Percentiles rank a stretch among this genome's conserved stretches.
Evolutionary conservation across 2,113 vertebrate genomes (phyloP).

Genomic region (Cariama cristata): DNA sequence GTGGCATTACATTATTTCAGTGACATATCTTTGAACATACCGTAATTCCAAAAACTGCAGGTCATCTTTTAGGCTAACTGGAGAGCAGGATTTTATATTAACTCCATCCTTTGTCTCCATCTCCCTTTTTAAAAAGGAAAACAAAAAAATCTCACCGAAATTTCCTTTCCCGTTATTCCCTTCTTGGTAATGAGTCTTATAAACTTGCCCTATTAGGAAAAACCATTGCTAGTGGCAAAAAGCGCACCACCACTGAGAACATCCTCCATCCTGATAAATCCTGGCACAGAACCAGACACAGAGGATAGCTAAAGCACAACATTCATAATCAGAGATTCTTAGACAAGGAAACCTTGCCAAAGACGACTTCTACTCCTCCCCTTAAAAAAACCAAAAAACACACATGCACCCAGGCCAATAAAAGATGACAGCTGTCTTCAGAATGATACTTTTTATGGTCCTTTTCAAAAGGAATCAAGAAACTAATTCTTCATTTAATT

Average conservation of each 20-base stretch:
- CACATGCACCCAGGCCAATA: not conserved
- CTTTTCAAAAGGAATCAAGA: not conserved
- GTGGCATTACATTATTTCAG: slow-evolving; percentile 79
- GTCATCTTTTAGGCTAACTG: slow-evolving; percentile 67
- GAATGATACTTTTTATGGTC: not conserved
- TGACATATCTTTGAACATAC: slow-evolving; percentile 83
- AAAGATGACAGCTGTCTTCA: slow-evolving; percentile 3
- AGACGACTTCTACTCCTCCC: not conserved
- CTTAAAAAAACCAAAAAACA: slow-evolving; percentile 22
- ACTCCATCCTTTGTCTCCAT: slow-evolving; percentile 2
- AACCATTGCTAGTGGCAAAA: slow-evolving; percentile 26
- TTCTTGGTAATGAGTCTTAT: slow-evolving; percentile 45
- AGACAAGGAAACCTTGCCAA: slow-evolving; percentile 31
- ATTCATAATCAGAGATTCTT: slow-evolving; percentile 40
- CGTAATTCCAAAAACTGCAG: slow-evolving; percentile 74
- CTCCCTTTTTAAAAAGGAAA: not conserved
- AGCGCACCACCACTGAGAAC: not conserved
- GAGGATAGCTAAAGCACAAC: slow-evolving; percentile 48
- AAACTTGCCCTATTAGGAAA: slow-evolving; percentile 67
- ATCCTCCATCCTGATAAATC: slow-evolving; percentile 23
- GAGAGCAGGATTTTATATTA: slow-evolving; percentile 59
- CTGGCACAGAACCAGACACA: slow-evolving; percentile 24
- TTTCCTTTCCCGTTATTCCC: slow-evolving; percentile 39
- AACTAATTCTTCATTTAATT: not conserved
- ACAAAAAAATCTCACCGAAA: not conserved